Percentiles rank a stretch among this genome's conserved stretches.
These are phyloP conservation scores for Yponomeuta cagnagella DNA, from an alignment of 2,888 invertebrate genomes.

Conservation along the genomic window DNA sequence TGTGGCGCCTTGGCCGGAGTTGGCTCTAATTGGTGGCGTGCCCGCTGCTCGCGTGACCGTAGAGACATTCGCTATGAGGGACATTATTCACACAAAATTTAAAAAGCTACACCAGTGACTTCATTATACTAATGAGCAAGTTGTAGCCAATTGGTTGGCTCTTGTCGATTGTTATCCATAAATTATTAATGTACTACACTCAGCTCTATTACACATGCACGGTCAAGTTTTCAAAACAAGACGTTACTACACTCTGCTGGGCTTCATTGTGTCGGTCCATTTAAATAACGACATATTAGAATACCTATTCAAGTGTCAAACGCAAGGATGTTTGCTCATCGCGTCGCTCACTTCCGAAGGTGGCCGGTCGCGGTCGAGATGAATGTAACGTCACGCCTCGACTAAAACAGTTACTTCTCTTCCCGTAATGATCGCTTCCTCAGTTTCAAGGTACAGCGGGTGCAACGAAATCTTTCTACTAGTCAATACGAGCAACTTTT, in stretches of 20 bases:
- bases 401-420: too few relatives aligned
- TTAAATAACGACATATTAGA: slow-evolving; percentile 16
- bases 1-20: slow-evolving; percentile 53
- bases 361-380: slow-evolving; percentile 22
- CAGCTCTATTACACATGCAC: neutral
- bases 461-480: too few relatives aligned
- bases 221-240: neutral
- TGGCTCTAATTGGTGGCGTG: slow-evolving; percentile 65
- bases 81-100: slow-evolving; percentile 55
- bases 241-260: neutral
- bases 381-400: slow-evolving; percentile 28
- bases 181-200: neutral
- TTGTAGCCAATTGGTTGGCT: neutral
- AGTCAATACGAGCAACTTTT: too few relatives aligned
- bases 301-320: slow-evolving; percentile 18
- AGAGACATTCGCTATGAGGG: slow-evolving; percentile 34
- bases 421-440: too few relatives aligned
- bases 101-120: slow-evolving; percentile 30
- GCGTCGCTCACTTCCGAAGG: slow-evolving; percentile 42
- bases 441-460: too few relatives aligned
- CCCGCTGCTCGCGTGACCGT: slow-evolving; percentile 57
- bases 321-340: slow-evolving; percentile 40
- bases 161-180: slow-evolving; percentile 1
- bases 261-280: slow-evolving; percentile 8
- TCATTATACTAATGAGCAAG: slow-evolving; percentile 49